phyloP scores from a whole-genome alignment of 2,113 vertebrate species.

The cattle (Bos taurus) region DNA sequence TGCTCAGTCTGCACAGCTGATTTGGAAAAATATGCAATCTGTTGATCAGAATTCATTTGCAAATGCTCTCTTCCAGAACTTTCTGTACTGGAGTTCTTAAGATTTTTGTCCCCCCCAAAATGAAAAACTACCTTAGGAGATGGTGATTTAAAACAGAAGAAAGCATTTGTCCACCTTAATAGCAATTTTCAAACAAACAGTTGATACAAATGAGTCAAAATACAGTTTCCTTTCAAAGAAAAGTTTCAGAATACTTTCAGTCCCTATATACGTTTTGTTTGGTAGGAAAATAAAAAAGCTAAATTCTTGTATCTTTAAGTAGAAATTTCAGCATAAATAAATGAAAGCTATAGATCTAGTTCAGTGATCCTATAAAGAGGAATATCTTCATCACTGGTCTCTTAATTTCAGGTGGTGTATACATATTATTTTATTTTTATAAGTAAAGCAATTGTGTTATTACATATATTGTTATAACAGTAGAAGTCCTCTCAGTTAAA shows the following conservation, averaged over 20 bases:
- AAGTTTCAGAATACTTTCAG: background rate
- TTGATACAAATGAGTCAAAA: background rate
- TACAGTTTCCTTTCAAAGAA: background rate
- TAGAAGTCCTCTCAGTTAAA: background rate
- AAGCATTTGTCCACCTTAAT: background rate
- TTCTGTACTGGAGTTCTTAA: background rate
- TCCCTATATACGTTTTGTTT: background rate
- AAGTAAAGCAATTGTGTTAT: background rate
- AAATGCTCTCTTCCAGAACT: slow-evolving; percentile 58
- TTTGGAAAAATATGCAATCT: slow-evolving; percentile 51
- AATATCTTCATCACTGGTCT: background rate
- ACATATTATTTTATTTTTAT: background rate
- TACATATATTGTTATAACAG: background rate
- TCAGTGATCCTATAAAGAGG: background rate
- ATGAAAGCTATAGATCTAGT: background rate
- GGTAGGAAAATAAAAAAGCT: background rate
- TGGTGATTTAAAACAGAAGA: background rate
- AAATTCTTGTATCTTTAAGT: background rate
- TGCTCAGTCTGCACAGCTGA: slow-evolving; percentile 47
- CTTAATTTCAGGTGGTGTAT: background rate
- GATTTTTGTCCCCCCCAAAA: slow-evolving; percentile 1
- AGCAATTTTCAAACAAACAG: slow-evolving; percentile 12
- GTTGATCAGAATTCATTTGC: slow-evolving; percentile 50
- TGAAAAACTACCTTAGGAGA: background rate
- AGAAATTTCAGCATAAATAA: slow-evolving; percentile 17